Evolutionary conservation across 2,888 invertebrate species (phyloP), one percentile per base, ranked within the genome.

Genomic region (Phyllotreta cruciferae): DNA sequence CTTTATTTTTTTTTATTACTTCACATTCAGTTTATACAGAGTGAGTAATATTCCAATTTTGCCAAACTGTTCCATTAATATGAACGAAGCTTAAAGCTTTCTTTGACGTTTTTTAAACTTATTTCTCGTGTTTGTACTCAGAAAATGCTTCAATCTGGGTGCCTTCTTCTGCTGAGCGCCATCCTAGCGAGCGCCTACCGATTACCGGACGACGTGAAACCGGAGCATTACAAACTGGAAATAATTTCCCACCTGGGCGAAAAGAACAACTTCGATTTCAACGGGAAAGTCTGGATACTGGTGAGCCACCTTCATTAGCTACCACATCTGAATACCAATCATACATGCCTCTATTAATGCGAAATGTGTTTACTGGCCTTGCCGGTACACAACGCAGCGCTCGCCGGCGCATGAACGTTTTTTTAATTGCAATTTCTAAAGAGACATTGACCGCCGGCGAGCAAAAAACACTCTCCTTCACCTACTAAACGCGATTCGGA

Each of bases 261-360:
- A 45, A 84, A 86, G 54, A 82, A 82, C 54, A 84, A 84, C 75
- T 88, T 85, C 77, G 83, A 82, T 68, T 87, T 83, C 77, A 82
- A 79, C 54, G 88, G 87, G 5, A 81, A 84, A 56, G 87, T 86
- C 6, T 82, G 83, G 72, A 87, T 88, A 56, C 72, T 82, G 82
- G 88, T 88, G 73, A 83, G 83, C n/a, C 77, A 53, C 34, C 11
- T n/a, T 34, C 24, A 24, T 24, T 4, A 24, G 24, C 5, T 36
- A n/a, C n/a, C 10, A n/a, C n/a, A 34, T 53, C 36, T 56, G 7
- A 14, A 24, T 24, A 24, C 3, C 1, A 9, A 41, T 8, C 10
- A 14, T 13, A 24, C 6, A 13, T 14, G 11, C 39, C 9, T 2
- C 42, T n/a, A 42, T 56, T 42, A 3, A 1, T 11, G 5, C 24